Evolutionary conservation across 2,113 vertebrate genomes (phyloP), one percentile per base, ranked within the genome.

Genomic region (Himantopus leucocephalus): DNA sequence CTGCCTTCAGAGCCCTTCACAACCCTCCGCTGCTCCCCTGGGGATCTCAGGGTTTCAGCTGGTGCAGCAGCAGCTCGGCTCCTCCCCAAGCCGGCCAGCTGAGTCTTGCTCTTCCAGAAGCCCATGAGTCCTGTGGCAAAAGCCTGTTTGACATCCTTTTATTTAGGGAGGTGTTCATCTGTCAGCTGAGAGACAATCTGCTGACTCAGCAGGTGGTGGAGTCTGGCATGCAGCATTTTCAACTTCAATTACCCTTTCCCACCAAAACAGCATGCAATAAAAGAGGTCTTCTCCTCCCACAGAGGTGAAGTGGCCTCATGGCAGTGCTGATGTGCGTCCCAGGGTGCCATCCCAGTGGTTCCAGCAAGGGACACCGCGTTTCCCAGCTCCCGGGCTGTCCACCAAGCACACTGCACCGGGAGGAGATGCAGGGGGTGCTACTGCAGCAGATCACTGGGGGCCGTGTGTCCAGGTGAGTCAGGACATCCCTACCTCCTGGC

Each of bases 141-240:
- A 74, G 23, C n/a, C n/a, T 45, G 11, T n/a, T 64, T 41, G 45
- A 22, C 14, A 30, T 12, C 45, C 22, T 76, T 80, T 75, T 6
- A 5, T 37, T 6, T 23, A 30, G 30, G 60, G 52, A 32, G 0
- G 0, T 5, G 14, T 11, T 59, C 0, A 0, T 32, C 81, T 10
- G 62, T 17, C 68, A 41, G 18, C 41, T 10, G 4, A 11, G 11
- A 82, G 30, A 9, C 35, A 58, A 56, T 1, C 24, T 39, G 52
- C 45, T 52, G 74, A 14, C 35, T 85, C 45, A 26, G 68, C 62
- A 39, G 32, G 27, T 4, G 14, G 14, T 12, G 48, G 34, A 48
- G 22, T 3, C 34, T 7, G 34, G 21, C 34, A 20, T 3, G 37
- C 50, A n/a, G 71, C 55, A 55, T 47, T 24, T 29, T 20, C 53